Conservation (phyloP, 1,140 invertebrate genomes). For the Sitodiplosis mosellana region DNA sequence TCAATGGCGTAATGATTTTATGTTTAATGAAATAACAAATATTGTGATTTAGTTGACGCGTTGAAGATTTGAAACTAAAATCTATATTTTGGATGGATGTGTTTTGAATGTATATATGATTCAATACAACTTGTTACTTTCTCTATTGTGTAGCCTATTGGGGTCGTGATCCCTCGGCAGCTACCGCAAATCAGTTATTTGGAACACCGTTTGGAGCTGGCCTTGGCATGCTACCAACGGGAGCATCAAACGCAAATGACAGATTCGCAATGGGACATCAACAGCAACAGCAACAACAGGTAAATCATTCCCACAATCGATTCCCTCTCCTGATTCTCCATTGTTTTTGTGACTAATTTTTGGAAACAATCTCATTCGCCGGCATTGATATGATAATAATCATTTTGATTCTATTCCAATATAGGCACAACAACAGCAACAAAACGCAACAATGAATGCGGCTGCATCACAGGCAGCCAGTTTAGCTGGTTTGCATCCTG, state of each 20-base stretch:
- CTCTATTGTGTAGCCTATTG: conserved; percentile 45
- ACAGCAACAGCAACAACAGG: conserved; percentile 26
- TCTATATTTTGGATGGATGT: neutral
- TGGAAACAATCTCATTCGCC: too few species aligned
- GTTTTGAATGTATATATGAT: too few species aligned
- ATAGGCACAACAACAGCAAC: conserved; percentile 27
- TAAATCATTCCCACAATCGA: conserved; percentile 15
- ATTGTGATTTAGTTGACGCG: too few species aligned
- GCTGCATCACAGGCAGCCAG: conserved; percentile 64
- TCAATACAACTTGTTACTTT: conserved; percentile 1
- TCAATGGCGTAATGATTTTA: too few species aligned
- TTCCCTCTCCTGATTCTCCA: conserved; percentile 24
- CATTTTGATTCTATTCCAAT: too few species aligned
- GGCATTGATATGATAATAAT: too few species aligned
- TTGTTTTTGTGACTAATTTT: conserved; percentile 8
- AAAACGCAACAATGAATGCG: conserved; percentile 49
- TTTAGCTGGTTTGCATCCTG: conserved; percentile 43
- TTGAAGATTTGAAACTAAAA: too few species aligned
- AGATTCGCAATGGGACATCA: conserved; percentile 15
- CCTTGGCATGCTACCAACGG: conserved; percentile 23
- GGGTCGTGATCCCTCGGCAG: conserved; percentile 35
- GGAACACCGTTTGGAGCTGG: conserved; percentile 25
- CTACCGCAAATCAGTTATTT: conserved; percentile 25
- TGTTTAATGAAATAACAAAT: too few species aligned
- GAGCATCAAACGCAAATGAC: conserved; percentile 11